Evolutionary conservation across 2,888 invertebrate genomes (phyloP), one percentile per base, ranked within the genome.

Genomic region (Cryptocheilus praepositus): DNA sequence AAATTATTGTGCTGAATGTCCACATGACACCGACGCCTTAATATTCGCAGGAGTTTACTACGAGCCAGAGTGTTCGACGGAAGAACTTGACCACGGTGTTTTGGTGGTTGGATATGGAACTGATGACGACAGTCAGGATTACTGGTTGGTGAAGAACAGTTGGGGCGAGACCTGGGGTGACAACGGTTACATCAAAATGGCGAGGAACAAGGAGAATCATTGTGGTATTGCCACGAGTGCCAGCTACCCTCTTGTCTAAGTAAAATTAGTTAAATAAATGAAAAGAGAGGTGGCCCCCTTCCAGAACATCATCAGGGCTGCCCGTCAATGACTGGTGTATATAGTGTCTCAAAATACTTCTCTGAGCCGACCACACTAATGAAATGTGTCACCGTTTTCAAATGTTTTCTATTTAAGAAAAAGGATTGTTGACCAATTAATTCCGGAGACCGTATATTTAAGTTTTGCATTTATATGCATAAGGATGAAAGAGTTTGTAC

Each of bases 91-190:
- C 89, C 98, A 98, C 84, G 98, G 96, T 73, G 96, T 96, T 18
- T 88, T 96, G 79, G 93, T 92, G 69, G 95, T 96, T 18, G 96
- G 96, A 0, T 96, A 96, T 89, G 96, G 96, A 77, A 92, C 93
- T 3, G 92, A 93, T 78, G 92, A 92, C 76, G 79, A 87, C 16
- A 90, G 90, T 64, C 88, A 91, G 65, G 95, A 95, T 88, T 96
- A 94, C 89, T 96, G 95, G 95, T 89, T 96, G 25, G 95, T 96
- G 65, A 96, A 96, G 90, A 96, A 96, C 90, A 95, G 95, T 58
- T 96, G 95, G 95, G 93, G 94, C 15, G 89, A 90, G 73, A 86
- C 90, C 15, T 98, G 97, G 97, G 97, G 97, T 44, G 92, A 93
- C 56, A 86, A 93, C 5, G 97, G 97, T 49, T 98, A 95, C 90